Base-by-base conservation (phyloP, 2,113 vertebrate genomes). In the Trachemys scripta region DNA sequence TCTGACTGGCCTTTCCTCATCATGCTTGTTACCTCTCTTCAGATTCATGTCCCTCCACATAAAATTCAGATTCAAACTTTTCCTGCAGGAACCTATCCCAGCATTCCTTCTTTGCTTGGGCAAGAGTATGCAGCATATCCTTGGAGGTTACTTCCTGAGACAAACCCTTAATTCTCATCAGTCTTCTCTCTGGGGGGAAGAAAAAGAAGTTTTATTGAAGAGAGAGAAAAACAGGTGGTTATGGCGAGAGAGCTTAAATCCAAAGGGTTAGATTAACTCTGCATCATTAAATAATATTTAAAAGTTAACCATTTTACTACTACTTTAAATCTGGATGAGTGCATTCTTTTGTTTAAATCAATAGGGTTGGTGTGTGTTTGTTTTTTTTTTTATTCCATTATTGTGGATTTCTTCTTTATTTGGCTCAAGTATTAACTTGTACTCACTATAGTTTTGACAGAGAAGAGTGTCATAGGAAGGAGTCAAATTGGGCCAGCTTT, bases 51-150 rank as follows among this genome's bases (percentile, higher is more conserved):
- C 98, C 98, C 82, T 99, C 98, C 17, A 99, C 94, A 42, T 99
- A 99, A 62, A 99, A 97, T 78, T 99, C 99, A 0, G 99, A 99
- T 12, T 99, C 98, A 53, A 99, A 98, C 51, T 99, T 98, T 56
- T 99, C 99, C 53, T 99, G 99, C 82, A 99, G 98, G 97, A 99
- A 99, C 88, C 99, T 97, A 97, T 99, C 99, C 99, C 99, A 99
- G 95, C 99, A 99, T 94, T 99, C 99, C 96, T 99, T 99, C 98
- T 99, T 99, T 17, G 99, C 99, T 95, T 99, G 99, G 91, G 99
- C 98, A 92, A 99, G 98, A 0, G 99, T 99, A 53, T 84, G 99
- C 91, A 99, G 97, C 99, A 99, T 99, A 42, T 99, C 99, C 96
- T 99, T 99, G 91, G 99, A 99, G 51, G 99, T 99, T 78, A 99